Evolutionary conservation across 1,140 invertebrate genomes (phyloP).

Genomic region (Drosophila subobscura): DNA sequence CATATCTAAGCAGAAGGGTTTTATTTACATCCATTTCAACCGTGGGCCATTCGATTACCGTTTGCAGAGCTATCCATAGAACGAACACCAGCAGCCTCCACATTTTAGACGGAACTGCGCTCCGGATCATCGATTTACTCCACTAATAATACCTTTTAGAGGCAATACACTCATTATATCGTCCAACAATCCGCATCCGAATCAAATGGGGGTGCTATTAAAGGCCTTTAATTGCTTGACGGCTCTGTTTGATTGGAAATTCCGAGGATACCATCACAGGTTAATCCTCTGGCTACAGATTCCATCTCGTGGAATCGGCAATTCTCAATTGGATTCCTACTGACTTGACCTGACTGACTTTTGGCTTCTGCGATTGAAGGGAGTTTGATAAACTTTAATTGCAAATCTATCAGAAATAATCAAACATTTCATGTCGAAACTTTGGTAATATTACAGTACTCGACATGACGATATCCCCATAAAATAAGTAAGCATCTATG

Average conservation of each 20-base stretch:
- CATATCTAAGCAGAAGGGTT: conserved; percentile 3
- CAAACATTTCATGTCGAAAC: no score
- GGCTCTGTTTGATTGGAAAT: background rate
- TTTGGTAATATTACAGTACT: no score
- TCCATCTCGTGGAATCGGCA: no score
- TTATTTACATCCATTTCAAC: background rate
- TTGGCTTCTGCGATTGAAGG: no score
- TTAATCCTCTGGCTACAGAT: no score
- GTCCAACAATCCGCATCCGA: conserved; percentile 4
- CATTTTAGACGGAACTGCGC: conserved; percentile 11
- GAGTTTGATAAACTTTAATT: no score
- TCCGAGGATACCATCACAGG: no score
- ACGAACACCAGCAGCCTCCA: conserved; percentile 13
- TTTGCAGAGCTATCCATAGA: conserved; percentile 21
- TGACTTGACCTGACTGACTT: no score
- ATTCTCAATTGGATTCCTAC: no score
- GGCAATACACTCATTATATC: conserved; percentile 10
- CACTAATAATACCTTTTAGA: background rate
- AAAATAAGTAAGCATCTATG: no score
- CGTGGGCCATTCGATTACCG: background rate
- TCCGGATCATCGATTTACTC: background rate
- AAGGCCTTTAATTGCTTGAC: conserved; percentile 1
- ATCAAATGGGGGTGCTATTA: conserved; percentile 1
- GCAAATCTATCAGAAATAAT: no score
- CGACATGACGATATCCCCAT: no score